Conservation (phyloP, 1,140 invertebrate species). For the Anthonomus grandis region DNA sequence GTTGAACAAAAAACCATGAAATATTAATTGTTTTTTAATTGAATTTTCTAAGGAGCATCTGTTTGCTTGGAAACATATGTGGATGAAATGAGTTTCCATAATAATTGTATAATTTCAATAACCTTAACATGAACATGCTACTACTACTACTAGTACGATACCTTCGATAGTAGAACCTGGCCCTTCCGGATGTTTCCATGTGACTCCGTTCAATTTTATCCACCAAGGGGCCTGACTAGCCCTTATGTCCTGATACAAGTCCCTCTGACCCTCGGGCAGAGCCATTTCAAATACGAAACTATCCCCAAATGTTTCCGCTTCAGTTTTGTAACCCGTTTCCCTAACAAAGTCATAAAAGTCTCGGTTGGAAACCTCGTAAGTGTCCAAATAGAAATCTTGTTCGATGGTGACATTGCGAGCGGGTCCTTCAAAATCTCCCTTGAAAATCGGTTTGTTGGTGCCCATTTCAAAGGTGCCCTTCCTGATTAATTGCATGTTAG, state of each 20-base stretch:
- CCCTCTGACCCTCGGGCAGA: conserved; percentile 64
- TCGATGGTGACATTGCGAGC: conserved; percentile 62
- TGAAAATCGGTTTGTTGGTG: conserved; percentile 75
- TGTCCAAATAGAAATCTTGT: conserved; percentile 78
- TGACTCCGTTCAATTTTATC: conserved; percentile 73
- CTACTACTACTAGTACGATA: too few relatives aligned
- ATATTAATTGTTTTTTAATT: too few relatives aligned
- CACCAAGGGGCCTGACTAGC: conserved; percentile 87
- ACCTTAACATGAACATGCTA: too few relatives aligned
- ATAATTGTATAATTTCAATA: too few relatives aligned
- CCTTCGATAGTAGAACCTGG: conserved; percentile 67
- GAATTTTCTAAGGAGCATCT: too few relatives aligned
- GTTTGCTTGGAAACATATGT: too few relatives aligned
- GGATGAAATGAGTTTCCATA: too few relatives aligned
- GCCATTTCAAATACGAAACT: conserved; percentile 88
- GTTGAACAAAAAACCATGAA: too few relatives aligned
- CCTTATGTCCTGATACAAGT: conserved; percentile 67
- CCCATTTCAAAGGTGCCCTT: conserved; percentile 73
- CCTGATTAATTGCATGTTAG: conserved; percentile 66
- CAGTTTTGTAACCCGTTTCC: conserved; percentile 75
- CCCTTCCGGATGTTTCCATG: conserved; percentile 85
- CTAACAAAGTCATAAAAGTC: conserved; percentile 76
- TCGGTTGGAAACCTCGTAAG: conserved; percentile 80
- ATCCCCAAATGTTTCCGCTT: conserved; percentile 90
- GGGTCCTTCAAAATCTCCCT: conserved; percentile 81